Conservation (phyloP, 1,140 invertebrate species). For the Sarcophaga bullata region DNA sequence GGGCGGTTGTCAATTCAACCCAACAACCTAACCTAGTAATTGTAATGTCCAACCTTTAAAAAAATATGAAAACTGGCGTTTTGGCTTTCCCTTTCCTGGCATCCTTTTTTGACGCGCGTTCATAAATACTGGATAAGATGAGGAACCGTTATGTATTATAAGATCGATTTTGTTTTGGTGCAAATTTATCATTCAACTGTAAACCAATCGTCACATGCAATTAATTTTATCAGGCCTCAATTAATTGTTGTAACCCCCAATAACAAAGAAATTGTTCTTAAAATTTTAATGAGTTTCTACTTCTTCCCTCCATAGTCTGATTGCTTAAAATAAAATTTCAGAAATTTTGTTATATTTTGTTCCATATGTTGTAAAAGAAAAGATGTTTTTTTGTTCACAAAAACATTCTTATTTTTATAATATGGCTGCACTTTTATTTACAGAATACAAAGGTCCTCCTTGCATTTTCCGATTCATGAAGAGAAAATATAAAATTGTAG, state of each 20-base stretch:
- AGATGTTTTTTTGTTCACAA: background rate
- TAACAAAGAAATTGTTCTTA: background rate
- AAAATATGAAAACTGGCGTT: too few relatives aligned
- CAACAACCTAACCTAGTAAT: too few relatives aligned
- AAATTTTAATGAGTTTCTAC: constrained; percentile 10
- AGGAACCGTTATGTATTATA: too few relatives aligned
- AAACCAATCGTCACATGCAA: too few relatives aligned
- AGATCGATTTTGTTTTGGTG: too few relatives aligned
- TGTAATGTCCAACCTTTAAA: too few relatives aligned
- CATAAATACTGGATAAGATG: too few relatives aligned
- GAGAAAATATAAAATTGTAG: background rate
- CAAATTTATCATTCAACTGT: too few relatives aligned
- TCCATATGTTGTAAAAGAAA: background rate
- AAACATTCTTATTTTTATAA: background rate
- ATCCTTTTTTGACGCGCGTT: too few relatives aligned
- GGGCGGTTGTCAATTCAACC: too few relatives aligned
- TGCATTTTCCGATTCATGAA: background rate
- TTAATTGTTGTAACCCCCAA: background rate
- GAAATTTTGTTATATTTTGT: background rate
- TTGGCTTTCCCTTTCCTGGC: too few relatives aligned
- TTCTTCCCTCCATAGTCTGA: background rate
- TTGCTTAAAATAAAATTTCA: background rate
- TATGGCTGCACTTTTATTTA: background rate
- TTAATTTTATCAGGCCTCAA: background rate
- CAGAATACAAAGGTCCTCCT: too few relatives aligned